Conservation (phyloP, 2,113 vertebrate species). For the Anolis carolinensis region DNA sequence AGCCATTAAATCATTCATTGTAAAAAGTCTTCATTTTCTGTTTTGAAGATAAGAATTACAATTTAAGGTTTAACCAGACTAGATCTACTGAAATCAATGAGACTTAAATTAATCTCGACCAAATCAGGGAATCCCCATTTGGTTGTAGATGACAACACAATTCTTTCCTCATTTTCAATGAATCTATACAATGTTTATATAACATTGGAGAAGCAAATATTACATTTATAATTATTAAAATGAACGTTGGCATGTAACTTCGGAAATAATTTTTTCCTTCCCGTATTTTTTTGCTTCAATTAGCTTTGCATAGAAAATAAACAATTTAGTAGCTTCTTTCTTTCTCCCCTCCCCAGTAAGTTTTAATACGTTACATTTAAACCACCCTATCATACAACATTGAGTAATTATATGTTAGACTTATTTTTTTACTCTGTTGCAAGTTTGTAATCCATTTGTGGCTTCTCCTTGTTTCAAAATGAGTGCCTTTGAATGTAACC, state of each 20-base stretch:
- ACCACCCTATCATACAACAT: background rate
- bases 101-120: background rate
- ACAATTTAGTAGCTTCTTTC: background rate
- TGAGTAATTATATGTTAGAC: background rate
- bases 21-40: background rate
- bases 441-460: background rate
- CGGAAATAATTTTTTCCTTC: background rate
- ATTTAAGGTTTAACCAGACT: background rate
- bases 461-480: background rate
- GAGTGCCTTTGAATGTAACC: background rate
- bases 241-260: background rate
- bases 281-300: background rate
- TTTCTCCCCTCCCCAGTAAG: background rate
- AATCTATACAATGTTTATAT: background rate
- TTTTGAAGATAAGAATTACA: background rate
- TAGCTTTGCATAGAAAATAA: background rate
- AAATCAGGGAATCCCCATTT: too few relatives aligned
- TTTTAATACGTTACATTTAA: background rate
- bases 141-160: fast-evolving
- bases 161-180: background rate
- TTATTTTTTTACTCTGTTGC: background rate
- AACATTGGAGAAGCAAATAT: background rate
- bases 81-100: background rate
- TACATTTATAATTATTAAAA: conserved; percentile 24
- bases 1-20: conserved; percentile 44